phyloP scores from a whole-genome alignment of 2,888 invertebrate genomes.

The Morpho deidamia region DNA sequence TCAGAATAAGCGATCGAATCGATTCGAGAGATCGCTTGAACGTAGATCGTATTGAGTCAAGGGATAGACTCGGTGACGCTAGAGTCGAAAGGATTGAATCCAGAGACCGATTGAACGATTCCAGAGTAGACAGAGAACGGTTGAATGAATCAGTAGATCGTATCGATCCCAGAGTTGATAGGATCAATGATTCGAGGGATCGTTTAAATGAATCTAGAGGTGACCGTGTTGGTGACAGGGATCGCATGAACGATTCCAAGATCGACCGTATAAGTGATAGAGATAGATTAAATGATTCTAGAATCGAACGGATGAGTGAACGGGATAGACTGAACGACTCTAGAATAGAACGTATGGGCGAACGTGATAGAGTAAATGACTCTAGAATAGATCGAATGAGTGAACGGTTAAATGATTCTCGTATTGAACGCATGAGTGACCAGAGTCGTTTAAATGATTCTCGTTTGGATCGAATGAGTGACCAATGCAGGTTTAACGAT shows the following conservation, averaged over 20 bases:
- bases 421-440: slow-evolving; percentile 29
- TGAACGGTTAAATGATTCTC: slow-evolving; percentile 27
- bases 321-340: slow-evolving; percentile 26
- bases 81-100: slow-evolving; percentile 30
- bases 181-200: slow-evolving; percentile 35
- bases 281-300: slow-evolving; percentile 27
- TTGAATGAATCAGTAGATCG: slow-evolving; percentile 34
- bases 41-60: slow-evolving; percentile 36
- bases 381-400: slow-evolving; percentile 24
- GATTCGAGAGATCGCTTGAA: slow-evolving; percentile 40
- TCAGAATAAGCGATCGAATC: slow-evolving; percentile 36
- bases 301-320: slow-evolving; percentile 25
- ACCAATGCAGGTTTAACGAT: slow-evolving; percentile 23
- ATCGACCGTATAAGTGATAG: slow-evolving; percentile 20
- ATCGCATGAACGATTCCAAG: slow-evolving; percentile 20
- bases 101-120: slow-evolving; percentile 39
- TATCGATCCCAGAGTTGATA: slow-evolving; percentile 45
- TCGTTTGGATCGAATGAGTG: slow-evolving; percentile 19
- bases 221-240: slow-evolving; percentile 11
- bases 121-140: slow-evolving; percentile 28
- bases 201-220: slow-evolving; percentile 28
- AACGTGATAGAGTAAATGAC: slow-evolving; percentile 27
- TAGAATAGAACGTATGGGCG: slow-evolving; percentile 28
- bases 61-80: slow-evolving; percentile 41
- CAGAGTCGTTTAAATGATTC: slow-evolving; percentile 25